These are phyloP conservation scores for Vipera latastei DNA, from an alignment of 2,797 vertebrate species.

Conservation along the genomic window DNA sequence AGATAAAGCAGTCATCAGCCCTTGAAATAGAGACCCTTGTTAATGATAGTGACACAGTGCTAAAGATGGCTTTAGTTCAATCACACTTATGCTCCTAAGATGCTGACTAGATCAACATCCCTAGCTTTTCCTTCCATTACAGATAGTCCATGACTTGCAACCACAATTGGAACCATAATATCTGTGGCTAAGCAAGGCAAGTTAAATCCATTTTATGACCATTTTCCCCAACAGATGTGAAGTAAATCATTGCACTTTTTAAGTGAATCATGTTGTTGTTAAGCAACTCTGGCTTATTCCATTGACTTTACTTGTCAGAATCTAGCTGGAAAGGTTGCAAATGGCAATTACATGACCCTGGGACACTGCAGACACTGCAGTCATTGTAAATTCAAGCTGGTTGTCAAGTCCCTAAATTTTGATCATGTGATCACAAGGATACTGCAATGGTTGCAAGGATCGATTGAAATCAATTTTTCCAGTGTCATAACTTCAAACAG, in stretches of 20 bases:
- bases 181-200: not conserved
- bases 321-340: not conserved
- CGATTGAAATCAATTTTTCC: not conserved
- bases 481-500: not conserved
- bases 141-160: not conserved
- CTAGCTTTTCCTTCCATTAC: not conserved
- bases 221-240: not conserved
- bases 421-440: not conserved
- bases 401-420: not conserved
- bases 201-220: not conserved
- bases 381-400: not conserved
- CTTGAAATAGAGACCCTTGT: not conserved
- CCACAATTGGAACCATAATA: not conserved
- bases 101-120: not conserved
- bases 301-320: not conserved
- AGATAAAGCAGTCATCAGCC: not conserved
- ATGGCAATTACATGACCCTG: not conserved
- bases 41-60: not conserved
- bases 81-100: not conserved
- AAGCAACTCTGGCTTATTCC: not conserved
- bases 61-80: not conserved
- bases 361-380: not conserved
- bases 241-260: not conserved
- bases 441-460: not conserved
- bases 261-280: no score